Base-by-base conservation (phyloP, 2,113 vertebrate species). In the Caloenas nicobarica region DNA sequence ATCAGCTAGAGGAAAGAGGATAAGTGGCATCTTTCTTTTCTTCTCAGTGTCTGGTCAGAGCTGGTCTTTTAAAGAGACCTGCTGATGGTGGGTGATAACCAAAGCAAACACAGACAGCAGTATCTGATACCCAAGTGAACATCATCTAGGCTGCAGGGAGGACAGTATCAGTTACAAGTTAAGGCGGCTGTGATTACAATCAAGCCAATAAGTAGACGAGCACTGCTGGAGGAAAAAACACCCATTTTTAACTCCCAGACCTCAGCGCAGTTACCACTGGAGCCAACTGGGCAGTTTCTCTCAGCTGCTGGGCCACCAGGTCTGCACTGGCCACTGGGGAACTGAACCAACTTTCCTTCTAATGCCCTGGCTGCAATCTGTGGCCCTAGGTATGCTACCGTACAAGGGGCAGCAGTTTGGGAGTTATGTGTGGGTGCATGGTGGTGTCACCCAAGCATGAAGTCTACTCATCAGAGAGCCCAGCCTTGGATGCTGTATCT, bases 121-220 rank as follows among this genome's bases (percentile, higher is more conserved):
- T 46, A 93, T 40, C 91, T 56, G 86, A 96, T 95, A 95, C 61
- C 65, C 42, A 56, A 51, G 81, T 0, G 88, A 91, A 89, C 86
- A 91, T 68, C 69, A 62, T 71, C 86, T 48, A 11, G 3, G 0
- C 56, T 25, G 72, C 61, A 36, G 89, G 51, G 50, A 86, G 86
- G 57, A 31, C 31, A 11, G 72, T 89, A 93, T 95, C 89, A 56
- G 44, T 89, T 97, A 92, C 94, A 71, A n/a, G 73, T 81, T 91
- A 89, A 92, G 69, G 91, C 3, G 6, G 84, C 93, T 89, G 94
- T 95, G 96, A 93, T 96, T 97, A 91, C 69, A 86, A 87, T 87
- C 94, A 89, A 84, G 86, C 83, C 89, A 87, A 42, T 79, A 74
- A 93, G 72, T 23, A 86, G 76, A 81, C 6, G 4, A 89, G 80